phyloP scores from a whole-genome alignment of 2,113 vertebrate genomes.

The Microcebus lehilahytsara region DNA sequence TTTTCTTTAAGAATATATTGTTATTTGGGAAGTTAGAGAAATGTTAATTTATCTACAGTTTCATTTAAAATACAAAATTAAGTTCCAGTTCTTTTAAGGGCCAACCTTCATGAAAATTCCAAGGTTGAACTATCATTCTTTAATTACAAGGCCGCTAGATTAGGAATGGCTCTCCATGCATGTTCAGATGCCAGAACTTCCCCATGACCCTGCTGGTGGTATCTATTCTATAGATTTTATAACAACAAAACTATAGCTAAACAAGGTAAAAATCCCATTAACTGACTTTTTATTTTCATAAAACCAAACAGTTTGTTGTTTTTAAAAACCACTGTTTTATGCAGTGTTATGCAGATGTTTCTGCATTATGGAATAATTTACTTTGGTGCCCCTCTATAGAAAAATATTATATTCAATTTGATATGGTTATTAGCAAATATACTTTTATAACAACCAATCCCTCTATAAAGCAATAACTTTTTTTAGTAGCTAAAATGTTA shows the following conservation, averaged over 20 bases:
- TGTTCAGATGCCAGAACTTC: background rate
- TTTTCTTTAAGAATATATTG: background rate
- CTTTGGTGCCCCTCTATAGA: background rate
- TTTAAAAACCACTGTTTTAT: background rate
- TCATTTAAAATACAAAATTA: background rate
- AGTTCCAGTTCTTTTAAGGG: background rate
- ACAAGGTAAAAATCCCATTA: background rate
- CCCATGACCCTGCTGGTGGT: background rate
- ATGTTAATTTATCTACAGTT: background rate
- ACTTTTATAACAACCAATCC: background rate
- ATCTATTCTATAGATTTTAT: background rate
- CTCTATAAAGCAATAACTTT: background rate
- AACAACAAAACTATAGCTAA: background rate
- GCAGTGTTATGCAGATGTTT: background rate
- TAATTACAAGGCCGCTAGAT: background rate
- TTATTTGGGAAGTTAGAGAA: background rate
- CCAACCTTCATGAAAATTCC: background rate
- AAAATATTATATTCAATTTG: background rate
- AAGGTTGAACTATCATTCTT: background rate
- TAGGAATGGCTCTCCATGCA: background rate
- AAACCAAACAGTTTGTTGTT: background rate
- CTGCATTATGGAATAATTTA: background rate
- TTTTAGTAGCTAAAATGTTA: background rate
- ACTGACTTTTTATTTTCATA: background rate
- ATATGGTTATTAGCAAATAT: background rate